Conservation (phyloP, 2,113 vertebrate species). For the Platycercus adscitus region DNA sequence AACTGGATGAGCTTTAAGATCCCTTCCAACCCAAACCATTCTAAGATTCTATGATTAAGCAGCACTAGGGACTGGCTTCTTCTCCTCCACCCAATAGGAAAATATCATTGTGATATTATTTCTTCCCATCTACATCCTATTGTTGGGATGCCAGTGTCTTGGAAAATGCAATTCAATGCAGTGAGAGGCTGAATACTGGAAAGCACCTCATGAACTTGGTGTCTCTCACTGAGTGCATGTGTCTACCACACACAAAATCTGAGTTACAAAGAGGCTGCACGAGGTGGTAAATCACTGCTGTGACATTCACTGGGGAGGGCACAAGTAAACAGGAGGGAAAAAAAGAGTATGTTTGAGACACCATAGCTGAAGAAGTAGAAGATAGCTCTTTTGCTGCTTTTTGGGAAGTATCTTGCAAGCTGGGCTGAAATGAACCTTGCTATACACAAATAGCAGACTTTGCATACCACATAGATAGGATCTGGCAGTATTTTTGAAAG, state of each 20-base stretch:
- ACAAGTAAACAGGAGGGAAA: background rate
- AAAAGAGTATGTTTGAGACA: background rate
- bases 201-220: background rate
- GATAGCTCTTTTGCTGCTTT: background rate
- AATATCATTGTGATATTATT: background rate
- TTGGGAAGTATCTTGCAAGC: background rate
- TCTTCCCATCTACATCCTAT: background rate
- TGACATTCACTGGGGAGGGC: background rate
- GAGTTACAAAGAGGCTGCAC: background rate
- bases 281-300: background rate
- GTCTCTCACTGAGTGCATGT: background rate
- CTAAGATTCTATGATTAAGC: background rate
- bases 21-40: background rate
- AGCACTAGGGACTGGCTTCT: background rate
- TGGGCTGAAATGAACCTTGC: background rate
- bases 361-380: background rate
- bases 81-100: background rate
- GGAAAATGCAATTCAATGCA: background rate
- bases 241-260: background rate
- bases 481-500: background rate
- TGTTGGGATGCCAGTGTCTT: background rate
- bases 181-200: background rate
- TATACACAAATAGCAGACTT: background rate
- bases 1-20: background rate
- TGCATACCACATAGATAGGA: background rate